Evolutionary conservation across 1,140 invertebrate genomes (phyloP).

Genomic region (Colletes gigas): DNA sequence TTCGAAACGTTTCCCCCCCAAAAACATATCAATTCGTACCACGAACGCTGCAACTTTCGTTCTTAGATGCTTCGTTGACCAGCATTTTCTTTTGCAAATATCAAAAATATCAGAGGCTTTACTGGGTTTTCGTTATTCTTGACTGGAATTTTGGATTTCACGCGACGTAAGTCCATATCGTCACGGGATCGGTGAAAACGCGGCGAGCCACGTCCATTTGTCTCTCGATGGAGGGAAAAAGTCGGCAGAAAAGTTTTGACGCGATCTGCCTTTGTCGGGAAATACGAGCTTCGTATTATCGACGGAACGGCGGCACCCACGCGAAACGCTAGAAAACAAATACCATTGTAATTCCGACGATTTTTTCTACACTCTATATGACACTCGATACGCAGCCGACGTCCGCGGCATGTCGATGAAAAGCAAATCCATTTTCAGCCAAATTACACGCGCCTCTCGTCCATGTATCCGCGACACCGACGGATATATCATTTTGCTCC

Average conservation of each 20-base stretch:
- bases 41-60: neutral
- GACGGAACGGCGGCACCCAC: neutral
- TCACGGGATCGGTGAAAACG: neutral
- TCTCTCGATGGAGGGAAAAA: too few relatives aligned
- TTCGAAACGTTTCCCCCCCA: neutral
- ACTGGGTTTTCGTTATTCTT: too few relatives aligned
- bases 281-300: conserved; percentile 39
- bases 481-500: conserved; percentile 37
- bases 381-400: conserved; percentile 29
- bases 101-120: too few relatives aligned
- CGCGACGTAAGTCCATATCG: too few relatives aligned
- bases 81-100: too few relatives aligned
- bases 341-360: conserved; percentile 40
- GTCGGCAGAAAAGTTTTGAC: conserved; percentile 31
- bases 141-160: too few relatives aligned
- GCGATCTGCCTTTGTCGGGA: conserved; percentile 29
- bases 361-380: conserved; percentile 32
- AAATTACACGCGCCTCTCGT: conserved; percentile 59
- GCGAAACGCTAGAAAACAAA: conserved; percentile 42
- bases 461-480: conserved; percentile 38
- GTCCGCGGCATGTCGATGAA: conserved; percentile 45
- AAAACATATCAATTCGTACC: neutral
- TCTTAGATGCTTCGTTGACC: too few relatives aligned
- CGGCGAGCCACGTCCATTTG: too few relatives aligned
- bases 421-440: conserved; percentile 63